Evolutionary conservation across 2,888 invertebrate genomes (phyloP).

Genomic region (Theodoxus fluviatilis): DNA sequence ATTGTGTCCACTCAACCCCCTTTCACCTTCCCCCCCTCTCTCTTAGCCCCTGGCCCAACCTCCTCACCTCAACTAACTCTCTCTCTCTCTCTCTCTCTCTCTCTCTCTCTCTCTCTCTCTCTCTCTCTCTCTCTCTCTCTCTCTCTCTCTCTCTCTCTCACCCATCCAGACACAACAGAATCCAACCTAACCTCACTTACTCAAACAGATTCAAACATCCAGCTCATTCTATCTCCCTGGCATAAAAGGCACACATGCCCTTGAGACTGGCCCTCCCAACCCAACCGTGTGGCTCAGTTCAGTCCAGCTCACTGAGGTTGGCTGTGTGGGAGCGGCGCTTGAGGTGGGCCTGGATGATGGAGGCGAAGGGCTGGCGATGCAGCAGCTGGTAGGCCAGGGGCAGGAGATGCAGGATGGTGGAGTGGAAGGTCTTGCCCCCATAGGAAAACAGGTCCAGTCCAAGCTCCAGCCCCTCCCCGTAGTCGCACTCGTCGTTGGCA

Average conservation of each 20-base stretch:
- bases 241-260: no score
- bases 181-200: no score
- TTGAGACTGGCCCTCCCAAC: no score
- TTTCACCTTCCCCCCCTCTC: no score
- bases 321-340: slow-evolving; percentile 70
- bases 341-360: slow-evolving; percentile 80
- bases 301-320: slow-evolving; percentile 44
- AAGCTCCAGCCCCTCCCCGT: slow-evolving; percentile 88
- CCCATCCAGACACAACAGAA: background rate
- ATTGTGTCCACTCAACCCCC: no score
- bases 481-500: slow-evolving; percentile 94
- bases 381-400: slow-evolving; percentile 80
- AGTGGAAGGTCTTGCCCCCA: slow-evolving; percentile 75
- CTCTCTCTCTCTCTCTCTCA: slow-evolving; percentile 8
- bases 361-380: slow-evolving; percentile 75
- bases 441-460: slow-evolving; percentile 84
- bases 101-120: slow-evolving; percentile 26
- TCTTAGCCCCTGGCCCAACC: no score
- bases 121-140: slow-evolving; percentile 27
- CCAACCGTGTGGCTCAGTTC: background rate
- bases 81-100: slow-evolving; percentile 23
- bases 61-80: no score
- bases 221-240: no score
- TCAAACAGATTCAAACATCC: background rate
- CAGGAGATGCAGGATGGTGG: slow-evolving; percentile 73